Percentiles rank a stretch among this genome's conserved stretches.
Conservation (phyloP, 2,888 invertebrate genomes). For the Tubulanus polymorphus region DNA sequence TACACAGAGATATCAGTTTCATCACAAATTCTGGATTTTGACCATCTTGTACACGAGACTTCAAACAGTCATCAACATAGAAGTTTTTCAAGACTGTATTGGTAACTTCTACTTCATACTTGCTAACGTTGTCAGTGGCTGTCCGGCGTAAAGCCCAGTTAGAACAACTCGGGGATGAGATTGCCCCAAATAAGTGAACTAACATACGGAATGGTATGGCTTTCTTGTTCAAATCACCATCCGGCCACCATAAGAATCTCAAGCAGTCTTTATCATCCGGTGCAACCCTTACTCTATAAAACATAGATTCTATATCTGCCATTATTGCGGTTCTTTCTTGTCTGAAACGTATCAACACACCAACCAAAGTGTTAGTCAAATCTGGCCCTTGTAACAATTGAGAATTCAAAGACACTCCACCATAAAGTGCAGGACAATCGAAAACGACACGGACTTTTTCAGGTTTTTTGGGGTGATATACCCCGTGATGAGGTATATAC, state of each 20-base stretch:
- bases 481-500: conserved; percentile 13
- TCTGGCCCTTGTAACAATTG: conserved; percentile 5
- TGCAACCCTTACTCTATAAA: conserved; percentile 2
- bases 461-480: conserved; percentile 5
- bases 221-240: not conserved
- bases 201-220: conserved; percentile 5
- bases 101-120: conserved; percentile 2
- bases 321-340: conserved; percentile 6
- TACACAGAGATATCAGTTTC: not conserved
- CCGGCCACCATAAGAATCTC: conserved; percentile 5
- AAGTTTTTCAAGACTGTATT: conserved; percentile 14
- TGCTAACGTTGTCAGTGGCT: not conserved
- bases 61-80: conserved; percentile 19
- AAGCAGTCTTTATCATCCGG: conserved; percentile 1
- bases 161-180: not conserved
- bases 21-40: conserved; percentile 10
- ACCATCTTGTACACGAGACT: conserved; percentile 10
- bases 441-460: conserved; percentile 9
- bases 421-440: conserved; percentile 8
- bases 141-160: not conserved
- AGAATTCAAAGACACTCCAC: conserved; percentile 6
- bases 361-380: conserved; percentile 3
- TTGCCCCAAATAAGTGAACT: not conserved
- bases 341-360: conserved; percentile 8
- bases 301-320: conserved; percentile 7